Evolutionary conservation across 2,888 invertebrate species (phyloP).

Genomic region (Drosophila neotestacea): DNA sequence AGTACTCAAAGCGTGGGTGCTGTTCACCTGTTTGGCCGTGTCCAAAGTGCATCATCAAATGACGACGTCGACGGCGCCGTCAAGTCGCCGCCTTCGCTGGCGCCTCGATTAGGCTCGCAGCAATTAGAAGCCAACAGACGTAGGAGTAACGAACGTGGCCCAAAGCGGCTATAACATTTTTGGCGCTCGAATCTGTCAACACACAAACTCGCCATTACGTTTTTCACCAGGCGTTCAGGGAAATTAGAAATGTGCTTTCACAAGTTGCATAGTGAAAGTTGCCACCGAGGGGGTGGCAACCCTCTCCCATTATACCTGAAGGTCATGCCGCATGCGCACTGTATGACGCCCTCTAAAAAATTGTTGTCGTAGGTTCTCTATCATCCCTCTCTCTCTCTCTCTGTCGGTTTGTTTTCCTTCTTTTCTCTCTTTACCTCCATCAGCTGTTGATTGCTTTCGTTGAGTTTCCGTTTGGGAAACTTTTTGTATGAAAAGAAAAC

Average conservation of each 20-base stretch:
- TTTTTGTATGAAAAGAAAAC: constrained; percentile 18
- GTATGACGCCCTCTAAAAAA: constrained; percentile 6
- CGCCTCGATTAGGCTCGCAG: constrained; percentile 80
- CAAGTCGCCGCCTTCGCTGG: constrained; percentile 78
- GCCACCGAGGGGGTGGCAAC: constrained; percentile 13
- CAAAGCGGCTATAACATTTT: constrained; percentile 38
- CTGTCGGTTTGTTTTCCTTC: no score
- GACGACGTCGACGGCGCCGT: constrained; percentile 79
- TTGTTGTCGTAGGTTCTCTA: constrained; percentile 74
- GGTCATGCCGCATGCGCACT: constrained; percentile 81
- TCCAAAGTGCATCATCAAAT: constrained; percentile 47
- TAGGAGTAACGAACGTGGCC: not conserved
- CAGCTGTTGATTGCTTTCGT: constrained; percentile 66
- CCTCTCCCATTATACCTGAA: constrained; percentile 55
- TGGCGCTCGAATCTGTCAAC: constrained; percentile 72
- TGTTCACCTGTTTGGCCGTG: constrained; percentile 42
- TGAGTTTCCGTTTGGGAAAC: constrained; percentile 37
- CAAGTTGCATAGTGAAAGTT: constrained; percentile 31
- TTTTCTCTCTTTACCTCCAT: not conserved
- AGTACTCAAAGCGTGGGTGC: constrained; percentile 28
- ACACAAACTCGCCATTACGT: constrained; percentile 82
- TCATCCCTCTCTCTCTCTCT: not conserved
- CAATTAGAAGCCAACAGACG: constrained; percentile 23
- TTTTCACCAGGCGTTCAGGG: constrained; percentile 71
- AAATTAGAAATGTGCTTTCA: constrained; percentile 2